Base-by-base conservation (phyloP, 2,888 invertebrate species). In the Chloromyia formosa region DNA sequence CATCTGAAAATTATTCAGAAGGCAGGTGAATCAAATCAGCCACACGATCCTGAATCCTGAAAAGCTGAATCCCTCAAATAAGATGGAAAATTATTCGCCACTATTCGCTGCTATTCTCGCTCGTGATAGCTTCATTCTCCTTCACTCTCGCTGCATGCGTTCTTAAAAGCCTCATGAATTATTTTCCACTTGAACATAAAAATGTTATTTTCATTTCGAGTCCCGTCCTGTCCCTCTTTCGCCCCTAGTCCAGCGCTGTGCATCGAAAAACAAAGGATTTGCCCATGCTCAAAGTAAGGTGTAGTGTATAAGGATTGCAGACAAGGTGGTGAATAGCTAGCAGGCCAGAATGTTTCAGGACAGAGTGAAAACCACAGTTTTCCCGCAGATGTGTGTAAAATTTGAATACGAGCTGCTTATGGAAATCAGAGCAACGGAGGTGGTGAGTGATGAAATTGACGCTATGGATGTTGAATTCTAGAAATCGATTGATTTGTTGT, bases 81-180 rank as follows among this genome's bases (percentile, higher is more conserved):
- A 71, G 71, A 71, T 71, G 71, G 71, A 71, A 71, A 71, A 71
- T 71, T 58, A 71, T 71, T 71, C 71, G 56, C 56, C 64, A n/a
- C 49, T 49, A 69, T 69, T 69, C 45, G 66, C 22, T 35, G 27
- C 27, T 42, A 49, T 54, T 58, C 58, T 56, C 16, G 56, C 35
- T 18, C 56, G 71, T 71, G 71, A 71, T 71, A 56, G 71, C 35
- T 71, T 56, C 56, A 71, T 71, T 71, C 23, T 71, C 58, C 27
- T 4, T 35, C 27, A 2, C 2, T 40, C 40, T 58, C 58, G 20
- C 71, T 71, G 68, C 68, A 69, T 69, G 68, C 68, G 68, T 54
- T 54, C 58, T 71, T 71, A 71, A 71, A 58, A 71, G 71, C 40
- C 71, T 71, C 71, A 71, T 71, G 71, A 71, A 71, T 71, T 71